A percentile compares a stretch with the other conserved stretches of the same genome.
phyloP scores from a whole-genome alignment of 2,113 vertebrate genomes.

The Canis aureus region DNA sequence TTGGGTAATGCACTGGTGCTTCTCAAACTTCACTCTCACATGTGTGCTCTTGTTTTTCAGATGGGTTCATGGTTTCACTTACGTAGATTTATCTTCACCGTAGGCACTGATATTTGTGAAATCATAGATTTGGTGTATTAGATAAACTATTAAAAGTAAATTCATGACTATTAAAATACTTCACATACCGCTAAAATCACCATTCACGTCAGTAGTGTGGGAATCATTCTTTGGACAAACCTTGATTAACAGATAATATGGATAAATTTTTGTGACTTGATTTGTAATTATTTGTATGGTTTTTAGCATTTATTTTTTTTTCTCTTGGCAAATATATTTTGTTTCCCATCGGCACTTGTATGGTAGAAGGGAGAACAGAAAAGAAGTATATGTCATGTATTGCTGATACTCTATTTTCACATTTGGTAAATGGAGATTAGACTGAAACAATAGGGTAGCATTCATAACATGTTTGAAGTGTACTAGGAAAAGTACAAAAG shows the following conservation, averaged over 20 bases:
- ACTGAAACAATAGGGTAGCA: background rate
- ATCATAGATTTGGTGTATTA: background rate
- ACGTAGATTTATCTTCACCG: background rate
- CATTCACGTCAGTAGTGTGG: background rate
- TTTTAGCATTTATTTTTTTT: background rate
- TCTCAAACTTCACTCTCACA: background rate
- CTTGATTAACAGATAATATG: background rate
- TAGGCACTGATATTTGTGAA: background rate
- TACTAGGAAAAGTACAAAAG: background rate
- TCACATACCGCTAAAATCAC: background rate
- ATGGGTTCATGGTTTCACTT: background rate
- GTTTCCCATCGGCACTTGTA: background rate
- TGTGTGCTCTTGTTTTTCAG: slow-evolving; percentile 19
- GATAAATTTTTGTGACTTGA: slow-evolving; percentile 14
- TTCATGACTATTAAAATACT: slow-evolving; percentile 20
- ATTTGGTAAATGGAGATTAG: background rate
- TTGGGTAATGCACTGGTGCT: background rate
- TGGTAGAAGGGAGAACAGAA: background rate
- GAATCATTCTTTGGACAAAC: background rate
- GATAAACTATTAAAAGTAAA: slow-evolving; percentile 4
- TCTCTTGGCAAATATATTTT: background rate
- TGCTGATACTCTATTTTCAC: background rate
- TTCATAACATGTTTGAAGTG: background rate
- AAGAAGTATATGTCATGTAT: background rate
- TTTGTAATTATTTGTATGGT: slow-evolving; percentile 22